Base-by-base conservation (phyloP, 2,113 vertebrate genomes). In the Edolisoma coerulescens region DNA sequence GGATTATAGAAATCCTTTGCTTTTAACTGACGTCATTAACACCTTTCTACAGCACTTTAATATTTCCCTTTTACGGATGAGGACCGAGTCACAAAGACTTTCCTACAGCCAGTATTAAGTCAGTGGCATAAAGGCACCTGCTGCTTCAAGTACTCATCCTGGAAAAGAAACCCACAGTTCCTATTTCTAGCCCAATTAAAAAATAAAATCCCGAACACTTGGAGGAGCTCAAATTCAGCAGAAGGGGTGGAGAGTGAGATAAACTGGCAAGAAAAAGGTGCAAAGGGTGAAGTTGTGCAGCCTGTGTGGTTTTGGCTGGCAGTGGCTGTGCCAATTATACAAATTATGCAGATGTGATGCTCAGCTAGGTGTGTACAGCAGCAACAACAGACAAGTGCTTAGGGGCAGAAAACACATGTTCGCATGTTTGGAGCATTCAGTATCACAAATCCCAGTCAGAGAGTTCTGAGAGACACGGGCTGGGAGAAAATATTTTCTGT, bases 391-490 rank as follows among this genome's bases (percentile, higher is more conserved):
- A 61, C 35, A 24, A 54, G 59, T 0, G 4, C 53, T 84, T 6
- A 57, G 84, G 54, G 61, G 53, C 21, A 77, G 57, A 27, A 59
- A 12, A 1, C 18, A 18, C 26, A 16, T 8, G 27, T 50, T 59
- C 30, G 37, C 16, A 3, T 10, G 21, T 45, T 59, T 27, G 44
- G 1, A 60, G 65, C 16, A 18, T 15, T 37, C 49, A 18, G 17
- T 0, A 5, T n/a, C 11, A 14, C 52, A 39, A 79, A 61, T 33
- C 20, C 16, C 3, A 33, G 56, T 6, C 20, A 49, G 44, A 49
- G 30, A 21, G 15, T 6, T 64, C 5, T 8, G 18, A 56, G 4
- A 37, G 4, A 45, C 3, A 19, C 1, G 3, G 20, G 9, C 41
- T 37, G n/a, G 44, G 24, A 45, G 20, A 67, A 60, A 87, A 41